These are phyloP conservation scores for Drosophila mauritiana DNA, from an alignment of 1,140 invertebrate genomes.

Conservation along the genomic window DNA sequence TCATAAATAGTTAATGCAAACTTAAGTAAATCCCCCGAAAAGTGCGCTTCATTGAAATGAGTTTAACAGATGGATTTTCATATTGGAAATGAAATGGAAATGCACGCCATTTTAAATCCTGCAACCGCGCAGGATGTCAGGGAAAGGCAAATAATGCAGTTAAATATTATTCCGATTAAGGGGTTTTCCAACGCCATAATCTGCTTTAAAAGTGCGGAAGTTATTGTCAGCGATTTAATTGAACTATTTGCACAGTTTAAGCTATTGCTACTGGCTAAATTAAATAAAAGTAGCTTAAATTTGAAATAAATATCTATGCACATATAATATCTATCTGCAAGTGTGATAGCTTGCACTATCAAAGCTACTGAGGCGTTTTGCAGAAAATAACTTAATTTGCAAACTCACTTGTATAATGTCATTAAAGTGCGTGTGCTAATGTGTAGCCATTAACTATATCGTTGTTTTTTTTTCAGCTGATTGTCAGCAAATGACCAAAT, in stretches of 20 bases:
- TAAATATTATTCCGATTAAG: background rate
- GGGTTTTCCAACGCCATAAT: background rate
- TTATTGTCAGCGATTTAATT: background rate
- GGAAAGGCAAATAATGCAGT: background rate
- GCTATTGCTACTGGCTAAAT: background rate
- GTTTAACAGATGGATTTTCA: slow-evolving; percentile 13
- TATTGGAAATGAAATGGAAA: slow-evolving; percentile 7
- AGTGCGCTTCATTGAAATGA: slow-evolving; percentile 1
- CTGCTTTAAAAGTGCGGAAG: background rate
- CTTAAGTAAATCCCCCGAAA: slow-evolving; percentile 17
- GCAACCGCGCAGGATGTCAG: no score
- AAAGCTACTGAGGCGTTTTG: background rate
- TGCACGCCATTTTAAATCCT: background rate
- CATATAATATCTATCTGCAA: no score
- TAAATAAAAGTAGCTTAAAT: background rate
- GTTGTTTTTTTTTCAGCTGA: slow-evolving; percentile 16
- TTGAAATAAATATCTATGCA: no score
- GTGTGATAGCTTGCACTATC: background rate
- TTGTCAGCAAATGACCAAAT: slow-evolving; percentile 7
- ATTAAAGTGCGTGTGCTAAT: slow-evolving; percentile 17
- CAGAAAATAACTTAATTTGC: slow-evolving; percentile 27
- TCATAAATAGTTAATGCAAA: slow-evolving; percentile 30
- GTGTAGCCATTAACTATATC: slow-evolving; percentile 26
- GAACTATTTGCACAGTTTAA: background rate
- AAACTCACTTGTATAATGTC: slow-evolving; percentile 1